Percentiles rank a stretch among this genome's conserved stretches.
These are phyloP conservation scores for Apostichopus japonicus DNA, from an alignment of 35 echinoderm and acorn worm species.

Conservation along the genomic window DNA sequence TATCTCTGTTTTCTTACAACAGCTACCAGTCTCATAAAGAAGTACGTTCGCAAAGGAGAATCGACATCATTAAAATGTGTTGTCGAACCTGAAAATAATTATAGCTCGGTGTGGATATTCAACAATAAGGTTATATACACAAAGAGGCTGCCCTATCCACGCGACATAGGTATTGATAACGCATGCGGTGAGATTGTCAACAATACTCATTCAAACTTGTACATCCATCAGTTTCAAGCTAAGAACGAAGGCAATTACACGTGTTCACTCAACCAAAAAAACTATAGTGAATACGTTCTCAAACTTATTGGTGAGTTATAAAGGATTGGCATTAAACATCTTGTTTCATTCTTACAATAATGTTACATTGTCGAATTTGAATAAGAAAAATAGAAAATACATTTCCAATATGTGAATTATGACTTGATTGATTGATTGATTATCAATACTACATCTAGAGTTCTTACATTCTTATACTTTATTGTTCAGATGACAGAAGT, in stretches of 20 bases:
- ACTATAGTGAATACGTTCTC: too few species aligned
- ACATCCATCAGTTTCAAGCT: neutral
- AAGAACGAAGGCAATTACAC: neutral
- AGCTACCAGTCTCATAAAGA: neutral
- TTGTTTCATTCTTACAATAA: too few species aligned
- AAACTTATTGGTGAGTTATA: too few species aligned
- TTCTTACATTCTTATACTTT: too few species aligned
- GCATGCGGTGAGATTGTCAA: neutral
- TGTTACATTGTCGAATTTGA: too few species aligned
- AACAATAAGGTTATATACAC: neutral
- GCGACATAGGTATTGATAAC: neutral
- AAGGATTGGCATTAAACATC: too few species aligned
- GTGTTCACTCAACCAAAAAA: neutral
- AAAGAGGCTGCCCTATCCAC: neutral
- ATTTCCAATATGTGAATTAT: too few species aligned
- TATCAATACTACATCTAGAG: too few species aligned
- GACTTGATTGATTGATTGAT: too few species aligned
- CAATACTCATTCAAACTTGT: neutral
- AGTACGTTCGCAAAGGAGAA: neutral
- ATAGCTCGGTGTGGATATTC: neutral
- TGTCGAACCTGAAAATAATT: neutral
- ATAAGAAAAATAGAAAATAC: too few species aligned
- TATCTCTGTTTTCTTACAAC: too few species aligned
- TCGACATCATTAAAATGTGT: neutral
- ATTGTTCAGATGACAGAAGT: too few species aligned